Conservation (phyloP, 1,140 invertebrate species). For the Drosophila equinoxialis region DNA sequence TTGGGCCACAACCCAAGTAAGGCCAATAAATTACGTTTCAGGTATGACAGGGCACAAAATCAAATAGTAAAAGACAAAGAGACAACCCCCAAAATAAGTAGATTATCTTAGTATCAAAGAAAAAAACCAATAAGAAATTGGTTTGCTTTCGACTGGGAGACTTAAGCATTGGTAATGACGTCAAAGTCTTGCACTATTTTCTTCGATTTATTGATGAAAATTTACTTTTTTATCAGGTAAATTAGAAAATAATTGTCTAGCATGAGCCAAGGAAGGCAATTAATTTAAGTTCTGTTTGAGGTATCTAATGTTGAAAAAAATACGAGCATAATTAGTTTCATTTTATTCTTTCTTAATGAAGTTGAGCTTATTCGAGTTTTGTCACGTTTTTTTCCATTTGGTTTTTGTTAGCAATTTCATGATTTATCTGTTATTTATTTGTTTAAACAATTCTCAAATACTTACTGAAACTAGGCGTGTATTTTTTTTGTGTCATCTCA, state of each 20-base stretch:
- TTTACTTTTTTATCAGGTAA: conserved; percentile 47
- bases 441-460: conserved; percentile 31
- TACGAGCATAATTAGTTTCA: conserved; percentile 21
- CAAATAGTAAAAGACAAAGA: conserved; percentile 28
- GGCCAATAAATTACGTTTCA: conserved; percentile 61
- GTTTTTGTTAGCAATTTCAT: conserved; percentile 1
- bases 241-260: conserved; percentile 72
- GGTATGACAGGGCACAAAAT: conserved; percentile 30
- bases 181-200: not conserved
- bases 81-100: conserved; percentile 27
- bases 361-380: conserved; percentile 18
- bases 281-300: conserved; percentile 47
- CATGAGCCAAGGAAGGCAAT: conserved; percentile 38
- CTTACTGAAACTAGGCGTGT: not conserved
- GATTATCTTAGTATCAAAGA: conserved; percentile 18
- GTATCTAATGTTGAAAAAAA: not conserved
- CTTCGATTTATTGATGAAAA: conserved; percentile 46
- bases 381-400: conserved; percentile 34
- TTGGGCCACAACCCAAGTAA: conserved; percentile 26
- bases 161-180: conserved; percentile 31
- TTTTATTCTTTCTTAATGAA: not conserved
- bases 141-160: not conserved
- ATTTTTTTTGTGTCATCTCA: conserved; percentile 7
- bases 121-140: conserved; percentile 17
- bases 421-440: conserved; percentile 29